A percentile compares a stretch with the other conserved stretches of the same genome.
phyloP scores from a whole-genome alignment of 2,797 vertebrate genomes.

The Cyclopterus lumpus region DNA sequence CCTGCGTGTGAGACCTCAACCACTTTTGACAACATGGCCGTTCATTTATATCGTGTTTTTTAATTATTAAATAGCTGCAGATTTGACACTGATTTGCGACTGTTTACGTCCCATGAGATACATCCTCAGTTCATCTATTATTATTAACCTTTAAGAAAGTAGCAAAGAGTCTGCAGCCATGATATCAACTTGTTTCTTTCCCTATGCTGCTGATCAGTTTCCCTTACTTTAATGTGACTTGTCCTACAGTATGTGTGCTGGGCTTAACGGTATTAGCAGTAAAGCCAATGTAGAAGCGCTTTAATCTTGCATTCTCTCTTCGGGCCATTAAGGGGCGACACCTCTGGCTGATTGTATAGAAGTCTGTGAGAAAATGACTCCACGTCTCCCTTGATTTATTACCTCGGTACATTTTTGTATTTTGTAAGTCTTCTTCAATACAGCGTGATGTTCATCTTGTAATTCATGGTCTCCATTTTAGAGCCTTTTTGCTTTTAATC shows the following conservation, averaged over 20 bases:
- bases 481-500: background rate
- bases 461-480: too few species aligned
- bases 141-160: background rate
- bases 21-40: background rate
- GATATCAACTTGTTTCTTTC: background rate
- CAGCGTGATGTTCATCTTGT: too few species aligned
- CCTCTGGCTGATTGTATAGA: background rate
- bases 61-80: conserved; percentile 12
- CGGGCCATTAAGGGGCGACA: background rate
- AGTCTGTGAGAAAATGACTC: too few species aligned
- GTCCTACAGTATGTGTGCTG: background rate
- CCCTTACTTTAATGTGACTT: background rate
- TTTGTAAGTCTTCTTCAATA: too few species aligned
- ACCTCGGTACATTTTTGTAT: too few species aligned
- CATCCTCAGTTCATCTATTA: background rate
- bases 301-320: background rate
- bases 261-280: background rate
- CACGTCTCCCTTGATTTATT: too few species aligned
- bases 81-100: background rate
- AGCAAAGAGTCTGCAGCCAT: background rate
- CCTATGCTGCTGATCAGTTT: background rate
- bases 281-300: too few species aligned
- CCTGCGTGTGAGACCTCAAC: background rate
- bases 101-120: too few species aligned
- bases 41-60: background rate